phyloP scores from a whole-genome alignment of 1,140 invertebrate species.

The Probaryconus sp. region DNA sequence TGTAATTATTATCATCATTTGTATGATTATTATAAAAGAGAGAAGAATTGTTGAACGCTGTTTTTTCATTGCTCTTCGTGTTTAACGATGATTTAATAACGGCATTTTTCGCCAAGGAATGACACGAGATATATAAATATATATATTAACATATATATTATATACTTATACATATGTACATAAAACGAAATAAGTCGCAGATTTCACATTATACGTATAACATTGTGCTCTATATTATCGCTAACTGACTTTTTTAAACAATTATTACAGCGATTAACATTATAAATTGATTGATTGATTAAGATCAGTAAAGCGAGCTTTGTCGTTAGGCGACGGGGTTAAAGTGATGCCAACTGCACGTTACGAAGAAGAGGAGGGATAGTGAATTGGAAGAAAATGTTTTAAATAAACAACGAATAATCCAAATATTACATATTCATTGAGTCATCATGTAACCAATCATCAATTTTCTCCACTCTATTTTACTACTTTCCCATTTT shows the following conservation, averaged over 20 bases:
- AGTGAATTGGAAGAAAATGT: constrained; percentile 63
- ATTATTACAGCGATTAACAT: constrained; percentile 61
- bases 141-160: constrained; percentile 52
- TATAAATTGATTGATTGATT: constrained; percentile 56
- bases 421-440: constrained; percentile 64
- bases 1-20: constrained; percentile 1
- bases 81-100: constrained; percentile 30
- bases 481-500: background rate
- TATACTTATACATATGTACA: constrained; percentile 65
- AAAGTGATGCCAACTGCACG: constrained; percentile 55
- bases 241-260: constrained; percentile 62
- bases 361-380: constrained; percentile 30
- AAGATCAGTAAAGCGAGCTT: constrained; percentile 57
- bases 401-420: constrained; percentile 77
- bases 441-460: too few species aligned
- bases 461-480: too few species aligned
- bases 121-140: constrained; percentile 53
- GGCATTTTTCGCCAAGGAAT: constrained; percentile 54
- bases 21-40: constrained; percentile 6
- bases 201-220: constrained; percentile 62
- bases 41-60: constrained; percentile 32
- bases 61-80: constrained; percentile 33
- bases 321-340: constrained; percentile 52
- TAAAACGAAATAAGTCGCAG: constrained; percentile 60
- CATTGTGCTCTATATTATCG: constrained; percentile 61